Base-by-base conservation (phyloP, 2,113 vertebrate genomes). In the Amphilophus citrinellus region DNA sequence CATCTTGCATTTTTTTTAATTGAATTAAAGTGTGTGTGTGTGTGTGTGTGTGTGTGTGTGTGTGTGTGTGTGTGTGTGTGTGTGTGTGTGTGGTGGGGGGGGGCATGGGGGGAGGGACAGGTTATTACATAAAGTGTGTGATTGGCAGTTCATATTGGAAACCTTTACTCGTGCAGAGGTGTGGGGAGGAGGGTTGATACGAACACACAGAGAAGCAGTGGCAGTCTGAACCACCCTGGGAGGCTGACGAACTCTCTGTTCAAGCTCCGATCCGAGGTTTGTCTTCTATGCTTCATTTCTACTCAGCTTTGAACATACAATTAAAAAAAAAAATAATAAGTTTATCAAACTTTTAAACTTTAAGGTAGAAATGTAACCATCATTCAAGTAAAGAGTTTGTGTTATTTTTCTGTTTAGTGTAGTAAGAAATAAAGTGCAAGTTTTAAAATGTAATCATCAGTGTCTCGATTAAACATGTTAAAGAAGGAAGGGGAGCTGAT, bases 331-430 rank as follows among this genome's bases (percentile, higher is more conserved):
- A 4, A 1, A 32, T n/a, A 9, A 10, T 7, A n/a, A 37, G 4
- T 35, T 35, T 32, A 61, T 20, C 9, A 20, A 61, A 32, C 15
- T 35, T 63, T 61, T 61, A 0, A 0, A 32, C 0, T 32, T n/a
- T 37, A 39, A n/a, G 61, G 18, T 63, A 14, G 13, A 47, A 47
- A 14, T n/a, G 9, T 37, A 37, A 37, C 18, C 5, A 20, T 62
- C 5, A 37, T 32, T 63, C 61, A 3, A 39, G 18, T 10, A n/a
- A 63, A 39, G 20, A 39, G 60, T 65, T 39, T 39, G 35, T 39
- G 10, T 63, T 63, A 32, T n/a, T 13, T 30, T 63, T 7, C 39
- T n/a, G 10, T 32, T 18, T 30, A n/a, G 17, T 32, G 17, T 35
- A 35, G 10, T n/a, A 2, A n/a, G 10, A 18, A 6, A 63, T 20